Base-by-base conservation (phyloP, 2,113 vertebrate genomes). In the Ibidorhyncha struthersii region DNA sequence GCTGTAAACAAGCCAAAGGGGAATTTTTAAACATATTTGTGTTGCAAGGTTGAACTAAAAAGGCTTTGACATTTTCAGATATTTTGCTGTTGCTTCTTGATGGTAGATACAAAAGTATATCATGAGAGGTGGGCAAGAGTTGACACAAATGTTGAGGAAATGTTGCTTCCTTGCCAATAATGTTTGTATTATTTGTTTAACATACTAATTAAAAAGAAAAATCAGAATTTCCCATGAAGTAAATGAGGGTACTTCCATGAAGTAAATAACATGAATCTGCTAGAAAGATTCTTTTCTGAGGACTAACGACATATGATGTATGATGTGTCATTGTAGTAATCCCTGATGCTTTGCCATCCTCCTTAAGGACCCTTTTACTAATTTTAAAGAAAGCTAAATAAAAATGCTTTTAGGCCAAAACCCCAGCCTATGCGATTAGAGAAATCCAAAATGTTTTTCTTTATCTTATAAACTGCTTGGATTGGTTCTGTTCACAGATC, bases 11-110 rank as follows among this genome's bases (percentile, higher is more conserved):
- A 82, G n/a, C 45, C 82, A 95, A 84, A 86, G 52, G 77, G 72
- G 47, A 86, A 90, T 96, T 94, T 78, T 86, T 58, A 72, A 74
- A 69, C 43, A 36, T 77, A 41, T 78, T 74, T 83, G 73, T 14
- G 32, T 19, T 88, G 36, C 81, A 95, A 95, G 40, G 32, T 87
- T 94, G 66, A 59, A 40, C 77, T 82, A 41, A 89, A 90, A 89
- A 84, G 47, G 45, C 50, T 56, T 49, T 96, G 86, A 94, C 82
- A 89, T 96, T 97, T 97, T 94, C 83, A 83, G 65, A 18, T 80
- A 58, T 66, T 92, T 84, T 91, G 17, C 8, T 59, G 36, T 61
- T 58, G 50, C 38, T 85, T 59, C 19, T 94, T 93, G 40, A 52
- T 65, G 69, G 53, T 26, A 80, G 41, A 61, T 66, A 59, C 4